Percentiles rank a stretch among this genome's conserved stretches.
Evolutionary conservation across 2,113 vertebrate genomes (phyloP).

Genomic region (Tonatia bakeri): DNA sequence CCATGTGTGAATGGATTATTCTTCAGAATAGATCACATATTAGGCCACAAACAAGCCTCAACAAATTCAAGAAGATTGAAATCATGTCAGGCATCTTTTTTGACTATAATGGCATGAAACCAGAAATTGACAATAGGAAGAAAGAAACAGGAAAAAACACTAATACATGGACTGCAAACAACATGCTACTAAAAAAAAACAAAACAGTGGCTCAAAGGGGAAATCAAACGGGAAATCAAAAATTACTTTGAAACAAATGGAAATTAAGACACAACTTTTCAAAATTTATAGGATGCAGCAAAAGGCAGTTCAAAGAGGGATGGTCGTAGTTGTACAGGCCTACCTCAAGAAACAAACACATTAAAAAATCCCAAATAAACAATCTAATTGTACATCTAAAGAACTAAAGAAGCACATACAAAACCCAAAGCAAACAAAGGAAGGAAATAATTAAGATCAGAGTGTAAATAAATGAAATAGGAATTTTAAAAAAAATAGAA

Average conservation of each 20-base stretch:
- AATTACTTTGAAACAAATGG: neutral
- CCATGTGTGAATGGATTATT: neutral
- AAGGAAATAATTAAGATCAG: neutral
- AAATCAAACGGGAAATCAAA: neutral
- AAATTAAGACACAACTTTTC: neutral
- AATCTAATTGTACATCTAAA: neutral
- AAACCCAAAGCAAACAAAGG: neutral
- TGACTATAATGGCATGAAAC: neutral
- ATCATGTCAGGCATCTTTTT: neutral
- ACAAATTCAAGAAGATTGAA: neutral
- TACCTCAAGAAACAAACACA: neutral
- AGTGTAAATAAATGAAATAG: neutral
- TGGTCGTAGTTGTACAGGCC: neutral
- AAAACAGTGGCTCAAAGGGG: neutral
- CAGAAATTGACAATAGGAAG: neutral
- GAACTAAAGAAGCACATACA: neutral
- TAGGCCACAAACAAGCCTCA: neutral
- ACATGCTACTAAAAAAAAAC: neutral
- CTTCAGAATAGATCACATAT: neutral
- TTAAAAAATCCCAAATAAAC: neutral
- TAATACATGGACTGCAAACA: too few relatives aligned
- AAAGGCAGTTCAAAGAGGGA: neutral
- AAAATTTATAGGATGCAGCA: neutral
- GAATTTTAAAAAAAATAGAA: neutral
- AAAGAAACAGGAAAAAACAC: neutral